Evolutionary conservation across 2,888 invertebrate genomes (phyloP).

Genomic region (Pseudococcus viburni): DNA sequence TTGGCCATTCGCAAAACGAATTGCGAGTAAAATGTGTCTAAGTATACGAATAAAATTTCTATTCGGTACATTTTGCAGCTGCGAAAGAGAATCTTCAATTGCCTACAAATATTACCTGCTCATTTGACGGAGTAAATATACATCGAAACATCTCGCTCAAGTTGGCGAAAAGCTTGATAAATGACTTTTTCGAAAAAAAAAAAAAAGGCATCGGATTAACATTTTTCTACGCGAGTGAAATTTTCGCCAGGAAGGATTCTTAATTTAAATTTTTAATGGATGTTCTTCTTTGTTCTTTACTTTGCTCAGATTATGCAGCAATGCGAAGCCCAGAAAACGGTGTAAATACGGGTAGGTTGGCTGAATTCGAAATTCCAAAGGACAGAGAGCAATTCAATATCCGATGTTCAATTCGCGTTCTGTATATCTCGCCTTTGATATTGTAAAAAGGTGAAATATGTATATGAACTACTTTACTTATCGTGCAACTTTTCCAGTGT

Average conservation of each 20-base stretch:
- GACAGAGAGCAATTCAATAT: too few relatives aligned
- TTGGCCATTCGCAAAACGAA: not conserved
- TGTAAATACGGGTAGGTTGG: too few relatives aligned
- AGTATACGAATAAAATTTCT: slow-evolving; percentile 11
- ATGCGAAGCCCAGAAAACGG: not conserved
- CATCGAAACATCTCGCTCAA: not conserved
- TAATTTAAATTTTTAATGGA: not conserved
- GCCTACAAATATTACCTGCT: slow-evolving; percentile 15
- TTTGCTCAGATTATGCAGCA: not conserved
- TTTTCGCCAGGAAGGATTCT: not conserved
- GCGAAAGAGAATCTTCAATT: not conserved
- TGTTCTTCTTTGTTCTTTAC: not conserved
- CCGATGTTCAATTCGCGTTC: too few relatives aligned
- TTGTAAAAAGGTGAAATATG: too few relatives aligned
- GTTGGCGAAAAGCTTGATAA: not conserved
- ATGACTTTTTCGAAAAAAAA: not conserved
- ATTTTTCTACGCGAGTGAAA: not conserved
- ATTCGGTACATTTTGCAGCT: not conserved
- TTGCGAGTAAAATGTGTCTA: not conserved
- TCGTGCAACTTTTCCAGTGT: too few relatives aligned
- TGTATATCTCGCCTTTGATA: too few relatives aligned
- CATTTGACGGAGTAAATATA: not conserved
- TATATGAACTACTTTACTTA: too few relatives aligned
- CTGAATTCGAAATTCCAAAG: too few relatives aligned
- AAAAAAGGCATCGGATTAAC: not conserved